A percentile compares a stretch with the other conserved stretches of the same genome.
These are phyloP conservation scores for Salvator merianae DNA, from an alignment of 2,113 vertebrate species.

Conservation along the genomic window DNA sequence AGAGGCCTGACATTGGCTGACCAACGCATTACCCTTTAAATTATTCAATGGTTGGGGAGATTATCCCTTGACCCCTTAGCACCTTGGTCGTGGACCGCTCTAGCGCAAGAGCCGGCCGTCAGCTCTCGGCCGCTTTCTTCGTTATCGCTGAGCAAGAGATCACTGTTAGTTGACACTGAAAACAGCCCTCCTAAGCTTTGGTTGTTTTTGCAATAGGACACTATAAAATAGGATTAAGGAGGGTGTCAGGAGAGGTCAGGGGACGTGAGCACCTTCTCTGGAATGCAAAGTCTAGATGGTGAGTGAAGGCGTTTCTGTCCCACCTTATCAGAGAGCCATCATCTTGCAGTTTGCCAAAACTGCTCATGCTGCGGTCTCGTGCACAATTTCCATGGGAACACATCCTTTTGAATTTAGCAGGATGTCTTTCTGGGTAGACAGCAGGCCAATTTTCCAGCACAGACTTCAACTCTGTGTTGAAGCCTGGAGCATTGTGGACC, in stretches of 20 bases:
- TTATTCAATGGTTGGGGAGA: conserved; percentile 64
- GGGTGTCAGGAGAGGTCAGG: conserved; percentile 8
- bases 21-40: conserved; percentile 60
- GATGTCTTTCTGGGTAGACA: neutral
- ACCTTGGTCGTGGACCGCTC: conserved; percentile 19
- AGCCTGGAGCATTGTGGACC: no score
- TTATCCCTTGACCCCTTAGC: conserved; percentile 44
- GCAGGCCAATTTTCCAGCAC: no score
- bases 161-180: neutral
- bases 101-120: neutral
- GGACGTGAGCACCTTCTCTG: conserved; percentile 4
- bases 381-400: neutral
- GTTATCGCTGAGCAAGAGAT: neutral
- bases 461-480: no score
- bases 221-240: conserved; percentile 22
- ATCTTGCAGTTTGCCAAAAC: neutral
- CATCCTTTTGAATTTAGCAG: neutral
- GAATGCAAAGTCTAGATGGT: neutral
- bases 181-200: conserved; percentile 3
- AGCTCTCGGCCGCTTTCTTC: neutral
- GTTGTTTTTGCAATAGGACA: conserved; percentile 39
- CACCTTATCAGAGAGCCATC: neutral
- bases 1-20: conserved; percentile 55
- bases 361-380: no score
- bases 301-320: neutral